A percentile compares a stretch with the other conserved stretches of the same genome.
Evolutionary conservation across 1,140 invertebrate species (phyloP).

Genomic region (Oreohelix idahoensis): DNA sequence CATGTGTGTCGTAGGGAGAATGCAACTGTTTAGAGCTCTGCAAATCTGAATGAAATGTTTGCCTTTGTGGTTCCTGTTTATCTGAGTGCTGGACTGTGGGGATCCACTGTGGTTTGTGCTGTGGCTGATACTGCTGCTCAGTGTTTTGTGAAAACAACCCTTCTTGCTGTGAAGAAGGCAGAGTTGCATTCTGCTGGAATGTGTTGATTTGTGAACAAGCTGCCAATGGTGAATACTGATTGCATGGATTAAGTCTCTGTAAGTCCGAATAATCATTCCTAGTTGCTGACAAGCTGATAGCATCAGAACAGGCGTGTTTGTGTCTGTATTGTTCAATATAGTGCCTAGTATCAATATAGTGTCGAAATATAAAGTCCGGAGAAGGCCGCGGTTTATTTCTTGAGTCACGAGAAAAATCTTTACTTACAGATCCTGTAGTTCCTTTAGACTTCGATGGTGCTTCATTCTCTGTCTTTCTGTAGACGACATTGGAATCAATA

Average conservation of each 20-base stretch:
- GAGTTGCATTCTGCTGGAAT: neutral
- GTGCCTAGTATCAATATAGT: conserved; percentile 55
- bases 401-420: neutral
- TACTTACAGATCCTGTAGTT: neutral
- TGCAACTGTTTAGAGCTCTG: neutral
- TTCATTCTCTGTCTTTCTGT: conserved; percentile 15
- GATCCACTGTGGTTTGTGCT: neutral
- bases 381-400: neutral
- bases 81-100: neutral
- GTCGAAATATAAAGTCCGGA: conserved; percentile 56
- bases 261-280: conserved; percentile 35
- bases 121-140: neutral
- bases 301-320: conserved; percentile 54
- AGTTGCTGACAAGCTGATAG: conserved; percentile 20
- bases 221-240: conserved; percentile 16
- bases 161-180: conserved; percentile 15
- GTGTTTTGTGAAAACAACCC: neutral
- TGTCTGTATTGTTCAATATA: conserved; percentile 68
- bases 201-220: neutral
- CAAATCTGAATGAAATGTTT: neutral
- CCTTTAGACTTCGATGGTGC: conserved; percentile 8
- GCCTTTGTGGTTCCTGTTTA: conserved; percentile 2
- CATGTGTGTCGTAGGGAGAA: neutral
- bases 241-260: conserved; percentile 33
- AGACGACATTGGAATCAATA: conserved; percentile 27